Evolutionary conservation across 2,113 vertebrate species (phyloP).

Genomic region (Rhabdomys dilectus): DNA sequence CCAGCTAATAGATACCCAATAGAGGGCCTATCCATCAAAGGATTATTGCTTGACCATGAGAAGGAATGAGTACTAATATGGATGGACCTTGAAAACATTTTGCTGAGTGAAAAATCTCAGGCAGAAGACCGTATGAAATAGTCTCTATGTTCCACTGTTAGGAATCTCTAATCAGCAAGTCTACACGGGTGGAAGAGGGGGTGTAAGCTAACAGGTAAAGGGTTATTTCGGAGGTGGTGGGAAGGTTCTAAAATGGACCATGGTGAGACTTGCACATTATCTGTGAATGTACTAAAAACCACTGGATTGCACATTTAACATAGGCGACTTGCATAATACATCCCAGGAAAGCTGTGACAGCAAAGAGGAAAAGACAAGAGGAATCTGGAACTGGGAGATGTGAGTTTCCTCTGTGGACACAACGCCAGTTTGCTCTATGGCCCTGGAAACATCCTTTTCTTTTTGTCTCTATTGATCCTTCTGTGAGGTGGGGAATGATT

Average conservation of each 20-base stretch:
- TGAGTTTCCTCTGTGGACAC: fast-evolving
- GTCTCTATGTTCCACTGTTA: neutral
- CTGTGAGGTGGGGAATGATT: neutral
- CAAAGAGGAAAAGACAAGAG: neutral
- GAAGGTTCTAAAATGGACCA: neutral
- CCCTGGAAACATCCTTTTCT: neutral
- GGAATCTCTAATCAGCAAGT: neutral
- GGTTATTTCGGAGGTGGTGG: neutral
- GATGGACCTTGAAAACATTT: neutral
- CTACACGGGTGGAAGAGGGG: too few species aligned
- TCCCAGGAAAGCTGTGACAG: neutral
- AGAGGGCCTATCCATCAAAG: neutral
- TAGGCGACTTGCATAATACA: neutral
- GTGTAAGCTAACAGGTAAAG: neutral
- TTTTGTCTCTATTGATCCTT: neutral
- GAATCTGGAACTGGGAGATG: neutral
- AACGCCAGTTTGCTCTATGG: neutral
- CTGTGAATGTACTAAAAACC: neutral
- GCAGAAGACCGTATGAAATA: neutral
- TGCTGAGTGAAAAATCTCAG: neutral
- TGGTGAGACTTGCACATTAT: neutral
- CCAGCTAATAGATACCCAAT: neutral
- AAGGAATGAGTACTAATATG: neutral
- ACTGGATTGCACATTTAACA: neutral
- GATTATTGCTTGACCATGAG: neutral